Base-by-base conservation (phyloP, 2,888 invertebrate species). In the Nomada ruficornis region DNA sequence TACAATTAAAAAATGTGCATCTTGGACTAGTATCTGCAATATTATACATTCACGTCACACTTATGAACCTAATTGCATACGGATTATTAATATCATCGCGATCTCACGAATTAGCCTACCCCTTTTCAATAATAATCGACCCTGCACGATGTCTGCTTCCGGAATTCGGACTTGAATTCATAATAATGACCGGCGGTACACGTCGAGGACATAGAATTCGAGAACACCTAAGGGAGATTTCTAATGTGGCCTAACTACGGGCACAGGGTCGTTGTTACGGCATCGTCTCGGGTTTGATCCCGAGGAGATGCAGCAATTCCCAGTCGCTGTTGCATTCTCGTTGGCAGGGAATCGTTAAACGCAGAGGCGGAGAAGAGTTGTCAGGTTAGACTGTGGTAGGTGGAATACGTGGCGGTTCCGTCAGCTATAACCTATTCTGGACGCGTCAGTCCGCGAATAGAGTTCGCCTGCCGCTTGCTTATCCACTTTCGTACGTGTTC, bases 401-500 rank as follows among this genome's bases (percentile, higher is more conserved):
- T 59, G 69, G 68, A 73, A 74, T 82, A 84, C 82, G 80, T 81
- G 81, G 80, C 57, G 74, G 74, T 81, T 74, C 65, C 64, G 74
- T 85, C 80, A 84, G 85, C 83, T 91, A 93, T 93, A 93, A 93
- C 89, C 93, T 91, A 94, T 94, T 94, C 93, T 89, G 88, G 83
- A 83, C 90, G 93, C 92, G 93, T 93, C 91, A 91, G 89, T 89
- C 83, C 88, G 90, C 90, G 91, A 92, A 92, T 91, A 92, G 93
- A 93, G 91, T 93, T 93, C 89, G 85, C 85, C 77, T 69, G 84
- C 18, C 85, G 90, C 84, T 26, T 92, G 92, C 91, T 93, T 93
- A 92, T 93, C 92, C 91, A 93, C 91, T 93, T 93, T 93, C 90
- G 92, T 93, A 93, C 93, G 93, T 93, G 93, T 91, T 89, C 83